Evolutionary conservation across 2,888 invertebrate genomes (phyloP), one percentile per base, ranked within the genome.

Genomic region (Cybosia mesomella): DNA sequence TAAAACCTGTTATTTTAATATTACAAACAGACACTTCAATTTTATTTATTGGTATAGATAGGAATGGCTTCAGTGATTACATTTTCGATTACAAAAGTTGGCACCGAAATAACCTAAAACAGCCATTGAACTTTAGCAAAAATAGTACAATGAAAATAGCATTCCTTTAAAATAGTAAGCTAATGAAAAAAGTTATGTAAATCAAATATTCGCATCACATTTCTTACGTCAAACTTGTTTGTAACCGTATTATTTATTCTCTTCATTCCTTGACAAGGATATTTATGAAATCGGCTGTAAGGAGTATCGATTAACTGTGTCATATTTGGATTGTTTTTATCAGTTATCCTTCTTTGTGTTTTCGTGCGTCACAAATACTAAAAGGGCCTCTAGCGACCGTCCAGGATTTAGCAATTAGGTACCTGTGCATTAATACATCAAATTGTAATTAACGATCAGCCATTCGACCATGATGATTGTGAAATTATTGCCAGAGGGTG

Each of bases 171-270:
- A n/a, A 24, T 22, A 22, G 15, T 39, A 8, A 59, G 59, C 8
- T 21, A 59, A 15, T 21, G 22, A 39, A 34, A 58, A 24, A 60
- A 60, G 9, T 22, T 9, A 39, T 39, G 18, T 24, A 43, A 58
- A 34, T 73, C 62, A 69, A 71, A 61, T 71, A 61, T 72, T 69
- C 21, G 32, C 18, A 7, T 49, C 43, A 21, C 57, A 57, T 57
- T 66, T 61, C 36, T 53, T 13, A 21, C 15, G 39, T 39, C 57
- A 57, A 53, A 65, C 59, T 65, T 59, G 58, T 58, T 58, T 24
- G 24, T 32, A 58, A 58, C 65, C 58, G 28, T 32, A 64, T 43
- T 64, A 58, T 58, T 43, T 64, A 58, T 58, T 65, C 43, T 58
- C 49, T 32, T 28, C 43, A 53, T 58, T 58, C 57, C 24, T 58